Base-by-base conservation (phyloP, 2,888 invertebrate genomes). In the Cyclophora albipunctata region DNA sequence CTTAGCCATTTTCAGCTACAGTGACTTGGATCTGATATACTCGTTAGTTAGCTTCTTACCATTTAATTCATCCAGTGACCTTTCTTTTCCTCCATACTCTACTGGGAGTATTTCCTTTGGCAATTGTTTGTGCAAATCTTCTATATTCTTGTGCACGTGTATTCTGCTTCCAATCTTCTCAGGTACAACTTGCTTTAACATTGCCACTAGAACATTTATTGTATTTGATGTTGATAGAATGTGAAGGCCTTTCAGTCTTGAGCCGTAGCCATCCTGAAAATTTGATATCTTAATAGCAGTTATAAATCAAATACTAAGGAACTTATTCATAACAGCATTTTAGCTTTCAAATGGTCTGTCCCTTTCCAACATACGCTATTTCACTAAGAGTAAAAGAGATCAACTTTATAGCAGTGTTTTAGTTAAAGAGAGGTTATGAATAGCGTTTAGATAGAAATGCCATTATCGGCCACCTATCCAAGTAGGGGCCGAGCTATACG, bases 191-290 rank as follows among this genome's bases (percentile, higher is more conserved):
- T 73, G 76, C 54, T 79, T 88, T 0, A 84, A 42, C 5, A 89
- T 44, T 2, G 63, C 61, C 2, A 86, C 52, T 0, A 88, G 7
- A 3, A 75, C 65, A 40, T 83, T 77, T 0, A 89, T 66, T 43
- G 81, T 66, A 46, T 75, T 78, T 1, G 84, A 82, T 0, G 71
- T 50, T 37, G 85, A 80, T 20, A 90, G 52, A 5, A 88, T 60
- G 50, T 87, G 79, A 2, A 89, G 70, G 0, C 67, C 71, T 50
- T 79, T 82, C 42, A 88, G 51, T 57, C 81, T 75, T 5, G 75
- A 51, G 0, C 74, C 74, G 42, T 70, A 78, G 1, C 77, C 77
- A 50, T 78, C 73, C 81, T 75, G 59, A 34, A 66, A 69, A 37
- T 5, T 34, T 33, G 20, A 44, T 20, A 34, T 3, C 33, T 37